Base-by-base conservation (phyloP, 2,888 invertebrate species). In the Amiota mariae region DNA sequence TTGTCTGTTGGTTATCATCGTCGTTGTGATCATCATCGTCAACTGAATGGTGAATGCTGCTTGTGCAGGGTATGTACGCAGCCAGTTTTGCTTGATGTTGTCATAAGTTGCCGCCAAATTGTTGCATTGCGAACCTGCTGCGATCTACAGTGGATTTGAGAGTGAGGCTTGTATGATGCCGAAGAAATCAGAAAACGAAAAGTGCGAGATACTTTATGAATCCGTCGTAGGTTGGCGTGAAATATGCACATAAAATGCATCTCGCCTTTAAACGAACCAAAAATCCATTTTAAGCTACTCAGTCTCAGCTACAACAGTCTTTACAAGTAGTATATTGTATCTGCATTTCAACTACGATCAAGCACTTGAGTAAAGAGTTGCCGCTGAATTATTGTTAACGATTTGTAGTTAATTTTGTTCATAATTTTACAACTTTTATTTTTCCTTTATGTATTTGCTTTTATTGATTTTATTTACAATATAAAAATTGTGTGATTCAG, bases 91-190 rank as follows among this genome's bases (percentile, higher is more conserved):
- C 76, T 76, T 85, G 75, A 6, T 59, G 74, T 61, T 82, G 86
- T 87, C 86, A 87, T 87, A 87, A 88, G 87, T 88, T 87, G 88
- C 81, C 80, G 88, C 81, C 79, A 88, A 87, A 87, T 87, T 88
- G 89, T 88, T 85, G 86, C 87, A 86, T 81, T 51, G 54, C 86
- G 85, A 86, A 87, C 88, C 88, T 87, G 87, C 89, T 87, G 87
- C 80, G 88, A 79, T 67, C 54, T 13, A 20, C 56, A 51, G 3
- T n/a, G 51, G 48, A n/a, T 70, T 70, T 11, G 36, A 36, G 36
- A 36, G 36, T 36, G 36, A 36, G 36, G 36, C 46, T 47, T 15
- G 11, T n/a, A 13, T 47, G 12, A 9, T 63, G 24, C 66, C 49
- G 70, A 85, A 87, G 87, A 82, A 87, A 87, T 88, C 87, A 88